Evolutionary conservation across 2,797 vertebrate species (phyloP), one percentile per base, ranked within the genome.

Genomic region (Chloroceryle inda): DNA sequence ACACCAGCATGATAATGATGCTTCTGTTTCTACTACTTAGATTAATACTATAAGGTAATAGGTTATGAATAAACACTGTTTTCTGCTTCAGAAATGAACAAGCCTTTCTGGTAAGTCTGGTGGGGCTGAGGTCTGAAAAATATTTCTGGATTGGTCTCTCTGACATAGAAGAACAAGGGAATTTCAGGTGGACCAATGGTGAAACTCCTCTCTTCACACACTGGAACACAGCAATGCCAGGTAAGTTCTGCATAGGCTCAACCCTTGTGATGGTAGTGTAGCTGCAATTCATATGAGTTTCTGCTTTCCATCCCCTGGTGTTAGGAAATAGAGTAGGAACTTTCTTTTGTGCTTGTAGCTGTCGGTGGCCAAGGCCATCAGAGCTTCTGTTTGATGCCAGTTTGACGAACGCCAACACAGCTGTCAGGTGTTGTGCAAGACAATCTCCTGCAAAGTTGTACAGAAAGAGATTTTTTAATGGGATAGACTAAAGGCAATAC

Each of bases 111-210:
- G 98, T 99, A 76, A 99, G 99, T 94, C 88, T 99, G 94, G 97
- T 97, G 91, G 99, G 99, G 33, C 94, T 99, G 87, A 98, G 98
- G 86, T 98, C 99, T 87, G 99, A 99, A 94, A 98, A 98, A 50
- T 98, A 99, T 97, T 99, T 99, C 96, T 99, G 99, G 99, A 98
- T 95, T 1, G 99, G 99, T 52, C 97, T 99, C 76, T 99, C 98
- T 5, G 98, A 99, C 89, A 94, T 92, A 44, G 97, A 92, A 3
- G 97, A 98, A 69, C 95, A 1, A 79, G 97, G 95, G 21, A 98
- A 49, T 22, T 99, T 99, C 89, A 97, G 92, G 31, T 99, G 99
- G 99, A 98, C 89, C 7, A 98, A 95, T 18, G 96, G 91, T 9
- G 97, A 98, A 82, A 76, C 72, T 9, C 98, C 98, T 89, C 92